A percentile compares a stretch with the other conserved stretches of the same genome.
Conservation (phyloP, 1,140 invertebrate genomes). For the Euura lappo region DNA sequence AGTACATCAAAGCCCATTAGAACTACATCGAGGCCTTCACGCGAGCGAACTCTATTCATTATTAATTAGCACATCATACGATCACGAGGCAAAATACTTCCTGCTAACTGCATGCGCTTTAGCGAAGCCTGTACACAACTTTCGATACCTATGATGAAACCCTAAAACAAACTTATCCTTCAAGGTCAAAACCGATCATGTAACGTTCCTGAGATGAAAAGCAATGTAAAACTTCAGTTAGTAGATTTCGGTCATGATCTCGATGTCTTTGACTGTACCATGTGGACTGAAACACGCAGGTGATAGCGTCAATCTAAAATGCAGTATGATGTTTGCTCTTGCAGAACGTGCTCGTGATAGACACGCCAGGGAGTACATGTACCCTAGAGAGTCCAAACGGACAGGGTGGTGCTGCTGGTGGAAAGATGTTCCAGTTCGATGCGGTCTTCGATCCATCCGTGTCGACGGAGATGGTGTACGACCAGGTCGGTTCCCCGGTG, state of each 20-base stretch:
- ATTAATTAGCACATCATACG: neutral
- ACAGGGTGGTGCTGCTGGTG: constrained; percentile 30
- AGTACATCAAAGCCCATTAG: no score
- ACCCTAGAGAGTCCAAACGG: constrained; percentile 70
- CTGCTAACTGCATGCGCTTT: neutral
- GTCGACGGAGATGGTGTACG: constrained; percentile 53
- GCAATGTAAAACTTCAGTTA: no score
- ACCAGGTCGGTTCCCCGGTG: constrained; percentile 54
- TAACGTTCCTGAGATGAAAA: no score
- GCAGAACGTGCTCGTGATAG: constrained; percentile 78
- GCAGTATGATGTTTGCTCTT: constrained; percentile 29
- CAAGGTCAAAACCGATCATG: no score
- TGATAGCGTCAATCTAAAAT: no score
- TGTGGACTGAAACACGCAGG: no score
- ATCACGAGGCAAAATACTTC: neutral
- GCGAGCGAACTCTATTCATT: neutral
- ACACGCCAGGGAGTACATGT: constrained; percentile 74
- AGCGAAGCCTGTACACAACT: no score
- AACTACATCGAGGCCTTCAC: neutral
- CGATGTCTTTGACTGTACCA: no score
- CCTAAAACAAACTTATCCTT: no score
- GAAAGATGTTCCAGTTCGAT: constrained; percentile 56
- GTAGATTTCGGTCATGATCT: no score
- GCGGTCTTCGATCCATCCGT: constrained; percentile 47
- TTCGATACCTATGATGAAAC: no score